These are phyloP conservation scores for Pipistrellus pygmaeus DNA, from an alignment of 2,797 vertebrate species.

Conservation along the genomic window DNA sequence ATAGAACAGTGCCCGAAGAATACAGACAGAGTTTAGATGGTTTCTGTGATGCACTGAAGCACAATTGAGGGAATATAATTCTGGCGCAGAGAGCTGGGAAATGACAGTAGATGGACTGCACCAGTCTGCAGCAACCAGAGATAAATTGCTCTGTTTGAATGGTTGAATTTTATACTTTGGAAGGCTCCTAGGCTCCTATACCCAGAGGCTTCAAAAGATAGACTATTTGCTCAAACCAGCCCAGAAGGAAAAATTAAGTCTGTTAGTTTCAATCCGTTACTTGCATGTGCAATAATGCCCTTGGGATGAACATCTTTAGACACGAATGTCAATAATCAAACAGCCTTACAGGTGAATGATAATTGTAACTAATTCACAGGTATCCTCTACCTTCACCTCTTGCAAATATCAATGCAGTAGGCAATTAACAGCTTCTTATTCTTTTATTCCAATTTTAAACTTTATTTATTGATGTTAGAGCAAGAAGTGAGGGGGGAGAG, in stretches of 20 bases:
- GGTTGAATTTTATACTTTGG: conserved; percentile 43
- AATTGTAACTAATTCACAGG: not conserved
- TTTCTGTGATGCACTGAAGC: conserved; percentile 9
- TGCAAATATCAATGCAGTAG: not conserved
- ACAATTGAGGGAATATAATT: conserved; percentile 51
- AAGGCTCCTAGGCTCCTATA: not conserved
- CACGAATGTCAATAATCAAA: not conserved
- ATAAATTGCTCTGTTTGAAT: conserved; percentile 48
- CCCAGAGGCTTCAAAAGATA: not conserved
- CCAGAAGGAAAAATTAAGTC: conserved; percentile 22
- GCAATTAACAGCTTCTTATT: not conserved
- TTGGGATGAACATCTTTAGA: not conserved
- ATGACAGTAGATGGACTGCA: conserved; percentile 40
- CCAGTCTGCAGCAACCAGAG: conserved; percentile 18
- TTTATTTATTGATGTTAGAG: not conserved
- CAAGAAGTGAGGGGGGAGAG: not conserved
- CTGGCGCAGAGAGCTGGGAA: conserved; percentile 23
- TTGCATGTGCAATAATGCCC: not conserved
- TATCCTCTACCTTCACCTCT: not conserved
- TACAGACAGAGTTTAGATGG: not conserved
- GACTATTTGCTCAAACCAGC: not conserved
- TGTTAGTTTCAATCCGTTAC: conserved; percentile 29
- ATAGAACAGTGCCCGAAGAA: conserved; percentile 30
- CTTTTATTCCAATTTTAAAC: not conserved
- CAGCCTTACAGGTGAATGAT: not conserved